phyloP scores from a whole-genome alignment of 2,888 invertebrate species.

The Hetaerina titia region DNA sequence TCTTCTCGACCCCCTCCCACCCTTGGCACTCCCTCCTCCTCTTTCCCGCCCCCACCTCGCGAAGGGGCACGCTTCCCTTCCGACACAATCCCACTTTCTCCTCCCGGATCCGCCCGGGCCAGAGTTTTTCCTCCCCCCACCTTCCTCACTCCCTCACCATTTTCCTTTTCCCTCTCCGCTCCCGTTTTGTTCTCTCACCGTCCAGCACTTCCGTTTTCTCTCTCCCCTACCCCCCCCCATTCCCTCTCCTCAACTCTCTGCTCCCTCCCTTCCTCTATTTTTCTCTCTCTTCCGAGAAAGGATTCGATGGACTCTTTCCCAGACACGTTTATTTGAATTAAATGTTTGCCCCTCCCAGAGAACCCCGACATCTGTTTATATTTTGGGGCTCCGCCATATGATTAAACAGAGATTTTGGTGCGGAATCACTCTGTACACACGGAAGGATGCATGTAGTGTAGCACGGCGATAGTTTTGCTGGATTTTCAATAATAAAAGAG shows the following conservation, averaged over 20 bases:
- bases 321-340: slow-evolving; percentile 12
- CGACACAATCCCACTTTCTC: background rate
- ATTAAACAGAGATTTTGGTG: background rate
- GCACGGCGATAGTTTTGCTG: background rate
- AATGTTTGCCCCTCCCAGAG: background rate
- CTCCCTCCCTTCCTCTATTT: background rate
- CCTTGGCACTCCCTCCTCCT: no score
- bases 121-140: background rate
- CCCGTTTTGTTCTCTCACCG: background rate
- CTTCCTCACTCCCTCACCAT: background rate
- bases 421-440: background rate
- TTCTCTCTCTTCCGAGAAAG: background rate
- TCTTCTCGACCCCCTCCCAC: background rate
- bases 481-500: background rate
- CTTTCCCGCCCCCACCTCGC: background rate
- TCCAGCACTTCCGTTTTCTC: background rate
- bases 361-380: background rate
- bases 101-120: no score
- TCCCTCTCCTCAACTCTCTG: background rate
- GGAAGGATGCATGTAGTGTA: background rate
- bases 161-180: background rate
- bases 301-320: background rate
- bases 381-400: slow-evolving; percentile 1
- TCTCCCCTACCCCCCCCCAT: background rate
- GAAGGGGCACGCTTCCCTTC: no score